Evolutionary conservation across 2,113 vertebrate genomes (phyloP).

Genomic region (Barbus barbus): DNA sequence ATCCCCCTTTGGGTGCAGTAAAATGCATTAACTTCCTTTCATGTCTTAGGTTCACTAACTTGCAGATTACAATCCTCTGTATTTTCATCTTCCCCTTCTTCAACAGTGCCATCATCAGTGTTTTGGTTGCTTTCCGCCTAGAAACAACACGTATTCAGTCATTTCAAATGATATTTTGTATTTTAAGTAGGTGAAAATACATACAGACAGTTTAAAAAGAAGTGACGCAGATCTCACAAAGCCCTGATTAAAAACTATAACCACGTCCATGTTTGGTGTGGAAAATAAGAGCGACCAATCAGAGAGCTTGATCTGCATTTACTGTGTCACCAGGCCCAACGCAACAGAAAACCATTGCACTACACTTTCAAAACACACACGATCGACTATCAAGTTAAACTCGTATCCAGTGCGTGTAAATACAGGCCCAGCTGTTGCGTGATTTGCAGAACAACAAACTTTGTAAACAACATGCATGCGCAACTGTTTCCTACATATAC

Average conservation of each 20-base stretch:
- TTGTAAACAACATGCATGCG: background rate
- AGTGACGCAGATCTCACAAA: background rate
- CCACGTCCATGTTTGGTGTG: background rate
- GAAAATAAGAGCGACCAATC: background rate
- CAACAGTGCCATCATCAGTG: conserved; percentile 73
- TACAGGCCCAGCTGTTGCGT: too few relatives aligned
- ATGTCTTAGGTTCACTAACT: too few relatives aligned
- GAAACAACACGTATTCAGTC: background rate
- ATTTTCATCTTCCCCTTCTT: conserved; percentile 81
- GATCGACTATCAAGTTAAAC: background rate
- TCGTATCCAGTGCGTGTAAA: background rate
- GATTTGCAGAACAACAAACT: background rate
- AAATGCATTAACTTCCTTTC: too few relatives aligned
- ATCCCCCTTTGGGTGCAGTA: too few relatives aligned
- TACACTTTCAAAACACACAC: background rate
- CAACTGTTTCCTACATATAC: too few relatives aligned
- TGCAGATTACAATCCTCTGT: conserved; percentile 85
- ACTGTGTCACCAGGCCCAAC: background rate
- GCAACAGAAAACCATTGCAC: background rate
- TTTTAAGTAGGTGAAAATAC: background rate
- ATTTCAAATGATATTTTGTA: background rate
- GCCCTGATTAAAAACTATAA: background rate
- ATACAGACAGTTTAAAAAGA: background rate
- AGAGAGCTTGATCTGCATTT: background rate
- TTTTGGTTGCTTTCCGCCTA: conserved; percentile 91